Conservation (phyloP, 2,113 vertebrate genomes). For the Camelus bactrianus region DNA sequence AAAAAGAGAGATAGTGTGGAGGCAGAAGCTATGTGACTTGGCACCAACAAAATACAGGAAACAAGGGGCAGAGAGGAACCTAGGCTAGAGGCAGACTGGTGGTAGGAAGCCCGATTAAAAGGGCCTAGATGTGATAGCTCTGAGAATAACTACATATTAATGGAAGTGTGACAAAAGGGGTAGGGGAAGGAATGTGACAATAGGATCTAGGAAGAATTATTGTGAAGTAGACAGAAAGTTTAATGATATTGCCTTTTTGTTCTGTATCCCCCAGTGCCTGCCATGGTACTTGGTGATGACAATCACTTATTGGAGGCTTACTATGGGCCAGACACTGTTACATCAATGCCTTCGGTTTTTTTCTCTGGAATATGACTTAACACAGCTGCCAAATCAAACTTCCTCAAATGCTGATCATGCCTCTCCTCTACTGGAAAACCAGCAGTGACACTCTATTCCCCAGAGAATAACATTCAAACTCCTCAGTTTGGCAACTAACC, state of each 20-base stretch:
- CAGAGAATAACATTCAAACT: background rate
- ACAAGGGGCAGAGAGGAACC: background rate
- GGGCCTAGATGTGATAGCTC: background rate
- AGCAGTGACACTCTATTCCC: background rate
- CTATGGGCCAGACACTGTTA: background rate
- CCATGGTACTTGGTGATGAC: background rate
- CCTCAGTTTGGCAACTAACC: background rate
- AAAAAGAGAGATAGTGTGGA: background rate
- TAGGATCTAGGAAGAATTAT: background rate
- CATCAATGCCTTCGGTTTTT: background rate
- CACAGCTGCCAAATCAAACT: background rate
- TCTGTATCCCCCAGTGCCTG: background rate
- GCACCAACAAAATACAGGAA: background rate
- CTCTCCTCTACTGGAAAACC: background rate
- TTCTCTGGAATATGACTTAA: background rate
- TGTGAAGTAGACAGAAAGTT: background rate
- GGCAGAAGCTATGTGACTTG: background rate
- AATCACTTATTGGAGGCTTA: background rate
- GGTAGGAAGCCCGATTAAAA: background rate
- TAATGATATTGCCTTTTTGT: background rate
- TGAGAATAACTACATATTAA: background rate
- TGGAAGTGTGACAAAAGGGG: background rate
- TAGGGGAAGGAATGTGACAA: background rate
- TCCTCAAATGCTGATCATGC: background rate
- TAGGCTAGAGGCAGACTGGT: background rate